Evolutionary conservation across 1,140 invertebrate species (phyloP).

Genomic region (Tetramorium simillimum): DNA sequence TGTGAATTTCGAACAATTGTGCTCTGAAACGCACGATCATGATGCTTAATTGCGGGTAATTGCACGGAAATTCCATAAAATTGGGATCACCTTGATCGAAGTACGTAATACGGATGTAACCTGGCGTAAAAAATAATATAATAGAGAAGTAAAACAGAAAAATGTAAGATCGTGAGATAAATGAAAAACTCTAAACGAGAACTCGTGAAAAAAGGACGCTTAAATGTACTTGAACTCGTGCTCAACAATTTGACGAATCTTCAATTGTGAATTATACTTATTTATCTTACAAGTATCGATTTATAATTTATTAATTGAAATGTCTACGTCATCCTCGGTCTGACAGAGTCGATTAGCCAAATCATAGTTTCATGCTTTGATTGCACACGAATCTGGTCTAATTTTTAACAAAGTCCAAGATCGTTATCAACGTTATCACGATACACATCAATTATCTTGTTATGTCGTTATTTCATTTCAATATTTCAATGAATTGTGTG

Average conservation of each 20-base stretch:
- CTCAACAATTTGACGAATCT: background rate
- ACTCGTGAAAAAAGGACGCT: background rate
- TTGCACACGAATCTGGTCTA: background rate
- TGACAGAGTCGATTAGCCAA: background rate
- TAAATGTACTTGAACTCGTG: background rate
- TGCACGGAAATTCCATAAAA: background rate
- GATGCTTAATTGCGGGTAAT: slow-evolving; percentile 14
- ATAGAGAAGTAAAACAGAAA: background rate
- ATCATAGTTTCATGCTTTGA: background rate
- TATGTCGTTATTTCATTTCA: background rate
- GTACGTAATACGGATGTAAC: background rate
- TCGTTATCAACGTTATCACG: background rate
- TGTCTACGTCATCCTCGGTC: too few relatives aligned
- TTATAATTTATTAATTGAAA: slow-evolving; percentile 3
- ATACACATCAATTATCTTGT: background rate
- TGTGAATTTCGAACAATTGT: slow-evolving; percentile 7
- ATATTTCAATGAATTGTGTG: background rate
- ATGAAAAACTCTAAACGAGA: background rate
- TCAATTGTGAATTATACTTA: background rate
- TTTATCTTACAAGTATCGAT: background rate
- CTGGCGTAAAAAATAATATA: background rate
- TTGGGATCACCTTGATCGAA: background rate
- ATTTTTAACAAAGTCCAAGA: background rate
- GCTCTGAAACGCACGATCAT: slow-evolving; percentile 19
- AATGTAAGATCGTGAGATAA: background rate